Evolutionary conservation across 2,888 invertebrate genomes (phyloP), one percentile per base, ranked within the genome.

Genomic region (Eupithecia subumbrata): DNA sequence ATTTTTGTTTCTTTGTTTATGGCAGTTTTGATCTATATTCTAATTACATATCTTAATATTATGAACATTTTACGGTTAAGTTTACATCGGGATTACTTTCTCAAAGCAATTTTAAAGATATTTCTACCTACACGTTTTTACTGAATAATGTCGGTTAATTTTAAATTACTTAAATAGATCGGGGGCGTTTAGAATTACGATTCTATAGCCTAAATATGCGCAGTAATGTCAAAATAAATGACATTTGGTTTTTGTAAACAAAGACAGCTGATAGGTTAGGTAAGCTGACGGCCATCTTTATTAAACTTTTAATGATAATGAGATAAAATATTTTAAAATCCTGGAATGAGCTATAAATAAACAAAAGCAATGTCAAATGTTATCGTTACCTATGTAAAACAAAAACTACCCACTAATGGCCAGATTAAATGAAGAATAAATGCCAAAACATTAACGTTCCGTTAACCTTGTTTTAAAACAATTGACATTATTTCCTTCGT

Each of bases 201-300:
- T 18, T 56, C 12, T 1, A 25, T 25, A 25, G 12, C 60, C 12
- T 25, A 64, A 34, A 34, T 18, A 64, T 5, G 5, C 12, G 60
- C 34, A 64, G 30, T 30, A 34, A 66, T 68, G 68, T 68, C 68
- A 68, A 68, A 68, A 43, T 68, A 48, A 67, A 56, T 69, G 48
- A 64, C 70, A 70, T 66, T 56, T 63, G 14, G 22, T 73, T 77
- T 63, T 72, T 56, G 70, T 76, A 79, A 74, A 80, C 78, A 78
- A 75, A 48, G 71, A 48, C 80, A 81, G 77, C 78, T 79, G 80
- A 80, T 78, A 71, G 64, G 72, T 66, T 25, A 34, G 18, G 18
- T n/a, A 30, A 30, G 25, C 30, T n/a, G 69, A 69, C 73, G n/a
- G 78, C 66, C 72, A 79, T 76, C 75, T 76, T 77, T 52, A 30